phyloP scores from a whole-genome alignment of 2,797 vertebrate genomes.

The Gadopsis marmoratus region DNA sequence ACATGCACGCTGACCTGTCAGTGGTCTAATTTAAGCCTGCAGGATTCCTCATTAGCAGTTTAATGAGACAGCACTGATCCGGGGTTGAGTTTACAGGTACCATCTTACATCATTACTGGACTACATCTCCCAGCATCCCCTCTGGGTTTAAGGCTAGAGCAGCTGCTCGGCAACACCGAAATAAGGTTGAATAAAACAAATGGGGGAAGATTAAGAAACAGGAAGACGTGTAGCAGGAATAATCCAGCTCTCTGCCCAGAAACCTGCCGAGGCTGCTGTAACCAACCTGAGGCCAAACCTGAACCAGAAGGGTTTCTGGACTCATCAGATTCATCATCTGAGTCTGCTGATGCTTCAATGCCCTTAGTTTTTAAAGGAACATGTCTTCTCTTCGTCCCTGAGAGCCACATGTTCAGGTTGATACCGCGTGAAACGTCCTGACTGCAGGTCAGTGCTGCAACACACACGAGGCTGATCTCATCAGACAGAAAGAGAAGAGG shows the following conservation, averaged over 20 bases:
- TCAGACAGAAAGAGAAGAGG: too few relatives aligned
- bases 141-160: conserved; percentile 63
- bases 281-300: not conserved
- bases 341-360: too few relatives aligned
- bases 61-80: conserved; percentile 2
- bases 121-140: conserved; percentile 65
- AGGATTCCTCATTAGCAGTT: not conserved
- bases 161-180: conserved; percentile 23
- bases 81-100: conserved; percentile 35
- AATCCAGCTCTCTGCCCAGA: too few relatives aligned
- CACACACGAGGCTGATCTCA: too few relatives aligned
- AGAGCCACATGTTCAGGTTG: too few relatives aligned
- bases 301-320: too few relatives aligned
- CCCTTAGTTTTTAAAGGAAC: too few relatives aligned
- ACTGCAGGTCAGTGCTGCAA: too few relatives aligned
- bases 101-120: conserved; percentile 24
- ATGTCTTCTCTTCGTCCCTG: too few relatives aligned
- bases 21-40: not conserved
- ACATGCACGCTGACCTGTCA: not conserved
- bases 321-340: not conserved
- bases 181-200: not conserved
- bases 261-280: not conserved
- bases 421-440: too few relatives aligned
- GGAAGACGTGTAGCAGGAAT: not conserved
- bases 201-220: not conserved